A percentile compares a stretch with the other conserved stretches of the same genome.
phyloP scores from a whole-genome alignment of 1,140 invertebrate species.

The Macrocentrus cingulum region DNA sequence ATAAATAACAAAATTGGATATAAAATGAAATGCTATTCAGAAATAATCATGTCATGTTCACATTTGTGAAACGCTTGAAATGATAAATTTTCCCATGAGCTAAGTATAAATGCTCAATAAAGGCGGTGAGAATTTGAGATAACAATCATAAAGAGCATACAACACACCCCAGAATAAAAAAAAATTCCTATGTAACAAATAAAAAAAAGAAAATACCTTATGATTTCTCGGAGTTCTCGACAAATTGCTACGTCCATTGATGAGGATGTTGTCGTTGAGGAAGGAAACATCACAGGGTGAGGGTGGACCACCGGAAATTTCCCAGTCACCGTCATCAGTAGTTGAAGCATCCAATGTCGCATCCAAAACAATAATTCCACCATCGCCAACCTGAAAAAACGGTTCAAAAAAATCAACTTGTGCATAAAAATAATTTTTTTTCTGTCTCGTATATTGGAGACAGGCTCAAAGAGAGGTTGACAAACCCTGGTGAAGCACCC shows the following conservation, averaged over 20 bases:
- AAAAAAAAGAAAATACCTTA: slow-evolving; percentile 55
- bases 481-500: background rate
- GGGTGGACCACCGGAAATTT: slow-evolving; percentile 66
- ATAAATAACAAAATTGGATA: no score
- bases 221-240: slow-evolving; percentile 66
- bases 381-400: slow-evolving; percentile 66
- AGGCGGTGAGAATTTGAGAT: no score
- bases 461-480: background rate
- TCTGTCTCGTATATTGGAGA: background rate
- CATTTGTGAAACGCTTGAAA: no score
- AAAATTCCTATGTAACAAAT: background rate
- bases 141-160: no score
- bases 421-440: background rate
- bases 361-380: slow-evolving; percentile 67
- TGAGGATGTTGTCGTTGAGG: slow-evolving; percentile 84
- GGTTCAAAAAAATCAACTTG: slow-evolving; percentile 4
- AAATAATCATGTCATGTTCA: no score
- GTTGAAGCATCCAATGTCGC: slow-evolving; percentile 64
- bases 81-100: no score
- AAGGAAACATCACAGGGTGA: slow-evolving; percentile 82
- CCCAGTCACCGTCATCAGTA: slow-evolving; percentile 67
- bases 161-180: background rate
- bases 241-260: slow-evolving; percentile 81
- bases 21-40: no score
- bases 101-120: no score